Base-by-base conservation (phyloP, 2,113 vertebrate species). In the Oreotragus oreotragus region DNA sequence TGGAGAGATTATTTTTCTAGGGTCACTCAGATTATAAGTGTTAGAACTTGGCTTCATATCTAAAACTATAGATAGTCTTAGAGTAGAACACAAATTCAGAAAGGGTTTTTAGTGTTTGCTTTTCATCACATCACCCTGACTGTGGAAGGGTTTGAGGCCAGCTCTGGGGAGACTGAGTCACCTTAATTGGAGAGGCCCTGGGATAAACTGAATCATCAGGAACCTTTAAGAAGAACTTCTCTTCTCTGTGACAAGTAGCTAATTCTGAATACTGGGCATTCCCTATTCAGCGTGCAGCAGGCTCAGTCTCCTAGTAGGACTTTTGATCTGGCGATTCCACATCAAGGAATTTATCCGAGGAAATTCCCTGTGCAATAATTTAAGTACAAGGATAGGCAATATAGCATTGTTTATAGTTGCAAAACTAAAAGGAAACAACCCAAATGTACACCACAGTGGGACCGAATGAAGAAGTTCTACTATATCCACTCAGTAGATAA, bases 41-140 rank as follows among this genome's bases (percentile, higher is more conserved):
- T 45, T 39, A 6, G n/a, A 98, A n/a, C 7, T 70, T 17, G 45
- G 15, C 45, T 96, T 92, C 4, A 2, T 85, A 15, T 30, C 28
- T 30, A 21, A 53, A 23, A 62, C 64, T 80, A 1, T 28, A 39
- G 66, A 73, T 39, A 3, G 58, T 84, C 27, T 51, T 76, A 23
- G 60, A 90, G 55, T 88, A 88, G 90, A 97, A 90, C 27, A 70
- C 43, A 84, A 36, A 88, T 36, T 97, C 57, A 88, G 27, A 62
- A 88, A 47, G 58, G 21, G 5, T 81, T 87, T 57, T 84, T 66
- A 88, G 51, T 92, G 43, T 83, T 49, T 76, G 2, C 11, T 55
- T 87, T 94, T 94, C 84, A 4, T 73, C 57, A 87, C 21, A 77
- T 91, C 16, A 43, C 39, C 15, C 1, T 95, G 62, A 77, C 25